Conservation (phyloP, 2,888 invertebrate species). For the Drosophila kambysellisi region DNA sequence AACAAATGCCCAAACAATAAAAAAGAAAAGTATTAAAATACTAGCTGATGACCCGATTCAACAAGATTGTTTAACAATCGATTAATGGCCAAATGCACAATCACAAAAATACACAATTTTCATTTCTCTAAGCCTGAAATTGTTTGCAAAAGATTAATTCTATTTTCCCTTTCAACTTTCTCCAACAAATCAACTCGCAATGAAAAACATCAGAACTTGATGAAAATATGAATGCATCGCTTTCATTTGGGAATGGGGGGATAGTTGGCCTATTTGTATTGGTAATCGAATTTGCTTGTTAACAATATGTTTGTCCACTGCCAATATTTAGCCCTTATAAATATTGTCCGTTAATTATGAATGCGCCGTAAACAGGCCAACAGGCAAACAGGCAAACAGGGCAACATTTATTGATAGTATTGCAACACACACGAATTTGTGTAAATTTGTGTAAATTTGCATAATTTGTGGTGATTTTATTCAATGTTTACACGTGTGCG, state of each 20-base stretch:
- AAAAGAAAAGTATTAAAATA: not conserved
- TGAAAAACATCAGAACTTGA: not conserved
- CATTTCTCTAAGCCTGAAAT: not conserved
- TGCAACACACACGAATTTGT: not conserved
- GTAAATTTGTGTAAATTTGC: conserved; percentile 21
- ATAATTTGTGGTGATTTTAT: conserved; percentile 17
- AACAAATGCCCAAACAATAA: not conserved
- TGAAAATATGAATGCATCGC: not conserved
- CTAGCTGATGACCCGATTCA: not conserved
- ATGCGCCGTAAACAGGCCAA: conserved; percentile 25
- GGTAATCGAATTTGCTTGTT: not conserved
- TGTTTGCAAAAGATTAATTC: not conserved
- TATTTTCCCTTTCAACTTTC: not conserved
- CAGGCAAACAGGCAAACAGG: conserved; percentile 23
- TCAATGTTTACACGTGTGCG: not conserved
- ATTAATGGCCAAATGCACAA: conserved; percentile 8
- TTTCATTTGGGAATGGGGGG: not conserved
- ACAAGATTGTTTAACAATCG: conserved; percentile 27
- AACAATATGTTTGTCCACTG: conserved; percentile 12
- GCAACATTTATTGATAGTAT: not conserved
- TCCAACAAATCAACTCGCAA: not conserved
- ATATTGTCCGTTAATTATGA: conserved; percentile 30
- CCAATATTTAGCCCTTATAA: conserved; percentile 25
- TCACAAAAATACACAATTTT: not conserved
- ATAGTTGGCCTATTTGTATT: not conserved